Conservation (phyloP, 2,113 vertebrate genomes). For the Sinocyclocheilus grahami region DNA sequence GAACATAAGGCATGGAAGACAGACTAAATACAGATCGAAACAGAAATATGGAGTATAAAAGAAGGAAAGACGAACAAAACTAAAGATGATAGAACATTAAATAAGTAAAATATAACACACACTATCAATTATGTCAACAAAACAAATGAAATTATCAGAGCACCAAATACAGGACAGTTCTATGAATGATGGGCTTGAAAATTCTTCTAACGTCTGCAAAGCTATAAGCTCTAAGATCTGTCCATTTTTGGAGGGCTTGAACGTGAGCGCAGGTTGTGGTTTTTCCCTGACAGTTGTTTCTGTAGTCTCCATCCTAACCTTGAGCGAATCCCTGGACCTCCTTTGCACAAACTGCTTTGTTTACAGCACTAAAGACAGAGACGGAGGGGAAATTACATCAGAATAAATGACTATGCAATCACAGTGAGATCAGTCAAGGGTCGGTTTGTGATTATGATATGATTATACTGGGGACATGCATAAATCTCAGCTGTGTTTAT, state of each 20-base stretch:
- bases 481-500: conserved; percentile 34
- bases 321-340: conserved; percentile 54
- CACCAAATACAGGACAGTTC: not conserved
- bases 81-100: not conserved
- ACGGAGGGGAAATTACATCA: conserved; percentile 50
- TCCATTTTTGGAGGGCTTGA: not conserved
- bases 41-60: not conserved
- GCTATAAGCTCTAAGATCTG: not conserved
- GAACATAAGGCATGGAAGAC: not conserved
- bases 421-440: conserved; percentile 47
- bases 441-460: conserved; percentile 49
- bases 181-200: not conserved
- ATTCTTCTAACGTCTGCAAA: not conserved
- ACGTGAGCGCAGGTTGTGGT: not conserved
- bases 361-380: conserved; percentile 50
- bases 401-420: conserved; percentile 56
- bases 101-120: not conserved
- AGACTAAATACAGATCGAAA: not conserved
- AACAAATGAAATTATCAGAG: not conserved
- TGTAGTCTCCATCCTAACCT: conserved; percentile 52
- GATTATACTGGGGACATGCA: conserved; percentile 32
- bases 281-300: not conserved
- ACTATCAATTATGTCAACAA: too few species aligned
- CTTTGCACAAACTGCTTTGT: conserved; percentile 47
- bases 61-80: not conserved